Base-by-base conservation (phyloP, 1,140 invertebrate genomes). In the Polypedilum vanderplanki region DNA sequence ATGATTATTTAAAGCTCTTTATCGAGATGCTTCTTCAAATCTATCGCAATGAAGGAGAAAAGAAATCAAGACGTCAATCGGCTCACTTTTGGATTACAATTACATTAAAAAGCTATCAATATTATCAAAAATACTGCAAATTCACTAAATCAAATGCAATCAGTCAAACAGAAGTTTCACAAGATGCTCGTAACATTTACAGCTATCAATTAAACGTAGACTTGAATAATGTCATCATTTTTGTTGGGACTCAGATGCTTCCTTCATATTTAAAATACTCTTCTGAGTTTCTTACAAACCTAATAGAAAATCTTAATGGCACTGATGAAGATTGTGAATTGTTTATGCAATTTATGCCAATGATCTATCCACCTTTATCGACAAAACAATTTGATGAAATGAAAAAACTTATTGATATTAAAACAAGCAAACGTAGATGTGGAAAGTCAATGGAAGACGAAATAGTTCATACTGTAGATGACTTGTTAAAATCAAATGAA, bases 351-450 rank as follows among this genome's bases (percentile, higher is more conserved):
- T 80, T 57, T 3, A 15, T 81, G 0, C 76, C 76, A 0, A 75
- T 82, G 7, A 76, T 79, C 3, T 77, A 79, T 5, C 79, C 81
- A 2, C 77, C 78, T 3, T 76, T 79, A 1, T 75, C 46, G 3
- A 18, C 65, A 4, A 46, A 46, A 0, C 77, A 81, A 75, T 8
- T 75, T 9, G 64, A 57, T 18, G 74, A 77, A 33, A 75, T 81
- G 1, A 46, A 41, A 9, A 4, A 33, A 33, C 65, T 78, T 10
- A 65, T 77, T 18, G 74, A 76, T 41, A 73, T 46, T 77, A 76
- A 33, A 65, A 57, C 41, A 57, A 74, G 33, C 22, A 75, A 5
- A 33, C 9, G 8, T 64, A 75, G 40, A 82, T 80, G 77, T 80
- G 18, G 15, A 20, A 7, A 18, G 2, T 20, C 7, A 70, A 9